Conservation (phyloP, 2,113 vertebrate genomes). For the Chloropsis cyanopogon region DNA sequence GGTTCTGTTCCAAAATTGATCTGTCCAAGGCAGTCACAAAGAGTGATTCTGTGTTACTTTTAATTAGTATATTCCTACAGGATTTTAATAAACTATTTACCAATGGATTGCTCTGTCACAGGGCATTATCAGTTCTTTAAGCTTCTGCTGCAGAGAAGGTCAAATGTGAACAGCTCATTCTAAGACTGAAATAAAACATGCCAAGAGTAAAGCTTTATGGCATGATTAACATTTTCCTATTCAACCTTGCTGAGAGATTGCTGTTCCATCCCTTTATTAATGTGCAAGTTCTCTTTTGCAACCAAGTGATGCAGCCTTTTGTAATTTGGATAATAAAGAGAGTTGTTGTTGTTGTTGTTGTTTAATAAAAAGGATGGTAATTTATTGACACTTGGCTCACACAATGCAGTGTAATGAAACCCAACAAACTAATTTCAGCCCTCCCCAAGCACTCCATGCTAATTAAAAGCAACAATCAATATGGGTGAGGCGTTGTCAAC, state of each 20-base stretch:
- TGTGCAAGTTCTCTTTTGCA: conserved; percentile 42
- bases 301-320: conserved; percentile 22
- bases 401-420: conserved; percentile 56
- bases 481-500: conserved; percentile 14
- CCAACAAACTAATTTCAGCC: conserved; percentile 27
- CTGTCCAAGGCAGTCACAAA: background rate
- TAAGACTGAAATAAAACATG: background rate
- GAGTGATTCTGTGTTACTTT: background rate
- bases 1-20: background rate
- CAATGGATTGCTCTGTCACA: background rate
- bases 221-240: conserved; percentile 47
- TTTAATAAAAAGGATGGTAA: conserved; percentile 60
- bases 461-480: conserved; percentile 64
- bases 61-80: background rate
- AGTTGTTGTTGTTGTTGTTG: conserved; percentile 28
- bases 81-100: conserved; percentile 28
- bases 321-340: conserved; percentile 64
- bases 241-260: conserved; percentile 16
- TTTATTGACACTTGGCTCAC: conserved; percentile 59
- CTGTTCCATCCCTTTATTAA: conserved; percentile 40
- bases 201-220: background rate
- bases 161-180: conserved; percentile 25
- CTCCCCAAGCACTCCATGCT: background rate
- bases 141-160: background rate
- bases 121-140: background rate